Percentiles rank a stretch among this genome's conserved stretches.
These are phyloP conservation scores for Pampusana beccarii DNA, from an alignment of 2,113 vertebrate species.

Conservation along the genomic window DNA sequence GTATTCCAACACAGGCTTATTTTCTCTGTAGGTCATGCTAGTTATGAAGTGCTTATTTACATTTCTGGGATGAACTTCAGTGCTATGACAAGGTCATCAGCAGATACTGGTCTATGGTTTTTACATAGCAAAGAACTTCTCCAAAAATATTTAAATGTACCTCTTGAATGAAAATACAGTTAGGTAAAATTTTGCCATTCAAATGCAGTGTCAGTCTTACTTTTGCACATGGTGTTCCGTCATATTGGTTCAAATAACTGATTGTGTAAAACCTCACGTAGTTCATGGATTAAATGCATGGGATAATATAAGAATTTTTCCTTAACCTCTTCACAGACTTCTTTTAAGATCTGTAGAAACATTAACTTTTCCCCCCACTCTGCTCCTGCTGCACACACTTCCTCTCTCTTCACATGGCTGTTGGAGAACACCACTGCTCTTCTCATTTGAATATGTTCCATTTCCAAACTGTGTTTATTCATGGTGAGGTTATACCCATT, in stretches of 20 bases:
- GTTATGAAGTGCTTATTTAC: neutral
- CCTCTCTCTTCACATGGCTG: neutral
- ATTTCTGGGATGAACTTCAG: neutral
- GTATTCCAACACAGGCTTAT: neutral
- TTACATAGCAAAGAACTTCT: neutral
- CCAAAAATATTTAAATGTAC: neutral
- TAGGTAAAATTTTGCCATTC: neutral
- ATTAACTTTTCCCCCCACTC: neutral
- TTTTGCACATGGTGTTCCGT: neutral
- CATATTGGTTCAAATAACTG: neutral
- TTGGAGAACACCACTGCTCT: constrained; percentile 16
- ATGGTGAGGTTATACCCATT: constrained; percentile 38
- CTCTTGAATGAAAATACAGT: neutral
- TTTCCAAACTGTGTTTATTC: constrained; percentile 56
- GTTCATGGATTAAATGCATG: neutral
- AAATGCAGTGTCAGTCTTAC: neutral
- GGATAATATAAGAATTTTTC: neutral
- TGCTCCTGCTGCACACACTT: neutral
- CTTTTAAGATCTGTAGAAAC: constrained; percentile 39
- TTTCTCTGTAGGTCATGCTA: neutral
- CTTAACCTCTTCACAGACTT: neutral
- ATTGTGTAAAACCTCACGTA: neutral
- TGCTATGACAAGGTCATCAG: neutral
- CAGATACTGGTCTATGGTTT: neutral
- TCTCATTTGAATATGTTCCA: constrained; percentile 38